These are phyloP conservation scores for Chrysemys picta DNA, from an alignment of 2,113 vertebrate genomes.

Conservation along the genomic window DNA sequence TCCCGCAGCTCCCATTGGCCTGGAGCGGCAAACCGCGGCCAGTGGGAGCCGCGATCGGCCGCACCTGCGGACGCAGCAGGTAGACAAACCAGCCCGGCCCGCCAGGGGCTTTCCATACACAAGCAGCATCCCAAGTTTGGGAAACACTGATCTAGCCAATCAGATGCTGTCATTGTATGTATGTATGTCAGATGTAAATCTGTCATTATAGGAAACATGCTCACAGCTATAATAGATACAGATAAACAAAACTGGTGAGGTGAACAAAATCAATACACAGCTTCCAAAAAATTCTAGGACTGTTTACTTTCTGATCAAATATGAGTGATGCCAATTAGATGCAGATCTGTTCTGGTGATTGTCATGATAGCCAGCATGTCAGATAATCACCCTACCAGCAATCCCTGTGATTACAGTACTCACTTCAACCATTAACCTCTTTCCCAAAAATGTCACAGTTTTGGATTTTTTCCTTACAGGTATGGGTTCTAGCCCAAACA, in stretches of 20 bases:
- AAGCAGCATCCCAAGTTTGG: no score
- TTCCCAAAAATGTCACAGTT: not conserved
- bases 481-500: not conserved
- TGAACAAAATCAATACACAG: conserved; percentile 74
- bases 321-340: conserved; percentile 74
- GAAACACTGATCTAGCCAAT: not conserved
- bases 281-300: conserved; percentile 68
- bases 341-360: conserved; percentile 72
- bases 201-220: conserved; percentile 64
- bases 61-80: no score
- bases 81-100: no score
- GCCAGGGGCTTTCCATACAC: no score
- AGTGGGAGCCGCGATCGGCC: no score
- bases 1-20: no score
- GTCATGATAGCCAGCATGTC: conserved; percentile 66
- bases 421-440: conserved; percentile 38
- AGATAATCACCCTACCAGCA: conserved; percentile 62
- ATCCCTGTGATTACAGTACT: conserved; percentile 40
- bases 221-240: conserved; percentile 73
- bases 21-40: no score
- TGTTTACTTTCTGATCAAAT: conserved; percentile 76
- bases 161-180: not conserved
- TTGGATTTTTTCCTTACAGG: not conserved
- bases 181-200: conserved; percentile 22
- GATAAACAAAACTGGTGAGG: conserved; percentile 76